Conservation (phyloP, 2,888 invertebrate species). For the Clostera curtula region DNA sequence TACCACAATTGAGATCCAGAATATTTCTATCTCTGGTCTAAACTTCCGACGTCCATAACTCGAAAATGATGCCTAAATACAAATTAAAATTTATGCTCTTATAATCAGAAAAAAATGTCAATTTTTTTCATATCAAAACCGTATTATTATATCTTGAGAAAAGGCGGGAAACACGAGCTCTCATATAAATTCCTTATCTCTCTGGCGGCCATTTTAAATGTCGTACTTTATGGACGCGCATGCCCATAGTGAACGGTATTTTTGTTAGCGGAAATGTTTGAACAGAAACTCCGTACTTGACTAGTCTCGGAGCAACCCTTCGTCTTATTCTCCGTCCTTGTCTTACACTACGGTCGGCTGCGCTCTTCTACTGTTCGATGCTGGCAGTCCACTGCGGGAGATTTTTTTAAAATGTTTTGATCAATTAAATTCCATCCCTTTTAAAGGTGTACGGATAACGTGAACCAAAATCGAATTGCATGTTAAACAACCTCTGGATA, state of each 20-base stretch:
- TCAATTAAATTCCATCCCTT: conserved; percentile 1
- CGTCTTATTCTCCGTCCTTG: conserved; percentile 75
- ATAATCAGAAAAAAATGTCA: conserved; percentile 41
- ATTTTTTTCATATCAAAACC: conserved; percentile 50
- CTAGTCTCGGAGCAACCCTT: conserved; percentile 74
- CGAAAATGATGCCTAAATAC: conserved; percentile 7
- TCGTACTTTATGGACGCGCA: conserved; percentile 63
- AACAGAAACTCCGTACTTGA: conserved; percentile 55
- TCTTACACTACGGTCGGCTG: conserved; percentile 71
- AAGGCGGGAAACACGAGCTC: conserved; percentile 23
- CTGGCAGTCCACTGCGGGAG: conserved; percentile 22
- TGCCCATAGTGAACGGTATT: conserved; percentile 58
- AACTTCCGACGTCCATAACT: conserved; percentile 41
- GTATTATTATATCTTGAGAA: conserved; percentile 6
- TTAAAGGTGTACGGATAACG: conserved; percentile 1
- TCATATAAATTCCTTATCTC: conserved; percentile 71
- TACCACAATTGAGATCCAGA: conserved; percentile 43
- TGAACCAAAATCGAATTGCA: too few relatives aligned
- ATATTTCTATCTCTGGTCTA: conserved; percentile 65
- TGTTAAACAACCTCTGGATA: too few relatives aligned
- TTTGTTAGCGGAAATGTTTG: conserved; percentile 27
- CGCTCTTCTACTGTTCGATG: conserved; percentile 55
- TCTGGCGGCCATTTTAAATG: conserved; percentile 71
- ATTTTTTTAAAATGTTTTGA: conserved; percentile 8
- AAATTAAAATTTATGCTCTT: conserved; percentile 23